A percentile compares a stretch with the other conserved stretches of the same genome.
Evolutionary conservation across 2,888 invertebrate genomes (phyloP).

Genomic region (Chymomyza amoena): DNA sequence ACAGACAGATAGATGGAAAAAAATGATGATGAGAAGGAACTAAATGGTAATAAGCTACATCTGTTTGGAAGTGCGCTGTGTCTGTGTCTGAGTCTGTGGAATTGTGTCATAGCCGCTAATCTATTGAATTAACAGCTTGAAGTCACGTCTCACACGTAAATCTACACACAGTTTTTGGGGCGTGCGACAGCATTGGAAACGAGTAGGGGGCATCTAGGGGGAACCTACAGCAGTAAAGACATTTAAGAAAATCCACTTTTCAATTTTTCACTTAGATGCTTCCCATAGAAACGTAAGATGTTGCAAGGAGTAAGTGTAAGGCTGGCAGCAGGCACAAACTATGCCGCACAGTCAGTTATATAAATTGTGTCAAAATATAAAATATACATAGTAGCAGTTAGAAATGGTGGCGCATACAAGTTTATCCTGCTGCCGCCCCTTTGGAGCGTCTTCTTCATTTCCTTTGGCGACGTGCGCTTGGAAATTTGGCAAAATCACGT

Average conservation of each 20-base stretch:
- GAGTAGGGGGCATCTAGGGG: neutral
- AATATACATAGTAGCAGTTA: conserved; percentile 33
- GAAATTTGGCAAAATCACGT: conserved; percentile 71
- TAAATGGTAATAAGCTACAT: neutral
- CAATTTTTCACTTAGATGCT: conserved; percentile 70
- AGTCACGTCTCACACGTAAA: conserved; percentile 71
- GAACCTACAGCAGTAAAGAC: neutral
- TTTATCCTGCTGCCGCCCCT: neutral
- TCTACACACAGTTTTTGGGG: conserved; percentile 52
- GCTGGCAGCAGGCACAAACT: neutral
- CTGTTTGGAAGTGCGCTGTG: neutral
- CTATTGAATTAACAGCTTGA: conserved; percentile 72
- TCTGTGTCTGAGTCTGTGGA: conserved; percentile 31
- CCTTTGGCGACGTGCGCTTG: conserved; percentile 54
- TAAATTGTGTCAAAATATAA: conserved; percentile 61
- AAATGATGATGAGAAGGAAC: conserved; percentile 19
- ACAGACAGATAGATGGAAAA: neutral
- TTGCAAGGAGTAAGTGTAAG: neutral
- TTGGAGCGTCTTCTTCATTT: conserved; percentile 29
- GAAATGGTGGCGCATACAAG: conserved; percentile 50
- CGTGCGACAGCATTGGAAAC: conserved; percentile 9
- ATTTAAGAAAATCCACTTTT: conserved; percentile 60
- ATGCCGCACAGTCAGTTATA: conserved; percentile 24
- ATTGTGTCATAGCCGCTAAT: conserved; percentile 67
- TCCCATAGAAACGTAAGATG: conserved; percentile 15